Conservation (phyloP, 1,140 invertebrate species). For the Eubasilissa regina region DNA sequence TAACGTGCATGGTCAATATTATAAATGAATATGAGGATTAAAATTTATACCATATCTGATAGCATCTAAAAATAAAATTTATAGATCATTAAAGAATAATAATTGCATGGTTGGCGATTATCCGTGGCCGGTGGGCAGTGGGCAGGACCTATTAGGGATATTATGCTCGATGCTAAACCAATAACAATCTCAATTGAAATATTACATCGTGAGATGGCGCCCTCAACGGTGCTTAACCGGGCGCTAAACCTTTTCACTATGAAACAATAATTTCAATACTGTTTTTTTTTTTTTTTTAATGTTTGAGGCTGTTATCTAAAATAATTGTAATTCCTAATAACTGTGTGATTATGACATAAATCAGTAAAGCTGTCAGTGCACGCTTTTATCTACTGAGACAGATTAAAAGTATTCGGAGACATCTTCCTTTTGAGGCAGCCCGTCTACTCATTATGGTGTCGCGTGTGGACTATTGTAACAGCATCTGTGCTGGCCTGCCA, state of each 20-base stretch:
- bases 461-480: too few relatives aligned
- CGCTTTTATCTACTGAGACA: too few relatives aligned
- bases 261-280: not conserved
- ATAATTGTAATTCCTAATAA: too few relatives aligned
- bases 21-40: not conserved
- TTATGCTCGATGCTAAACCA: not conserved
- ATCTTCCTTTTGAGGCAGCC: too few relatives aligned
- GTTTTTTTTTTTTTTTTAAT: too few relatives aligned
- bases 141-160: constrained; percentile 1
- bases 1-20: too few relatives aligned
- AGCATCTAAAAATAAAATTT: not conserved
- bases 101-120: not conserved
- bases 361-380: too few relatives aligned
- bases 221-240: not conserved
- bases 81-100: constrained; percentile 17
- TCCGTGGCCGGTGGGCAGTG: not conserved
- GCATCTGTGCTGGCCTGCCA: too few relatives aligned
- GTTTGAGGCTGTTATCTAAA: too few relatives aligned
- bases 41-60: constrained; percentile 8
- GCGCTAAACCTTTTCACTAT: not conserved
- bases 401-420: too few relatives aligned
- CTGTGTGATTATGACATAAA: too few relatives aligned
- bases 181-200: constrained; percentile 9
- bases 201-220: not conserved
- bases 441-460: too few relatives aligned